These are phyloP conservation scores for Adoxophyes honmai DNA, from an alignment of 1,140 invertebrate genomes.

Conservation along the genomic window DNA sequence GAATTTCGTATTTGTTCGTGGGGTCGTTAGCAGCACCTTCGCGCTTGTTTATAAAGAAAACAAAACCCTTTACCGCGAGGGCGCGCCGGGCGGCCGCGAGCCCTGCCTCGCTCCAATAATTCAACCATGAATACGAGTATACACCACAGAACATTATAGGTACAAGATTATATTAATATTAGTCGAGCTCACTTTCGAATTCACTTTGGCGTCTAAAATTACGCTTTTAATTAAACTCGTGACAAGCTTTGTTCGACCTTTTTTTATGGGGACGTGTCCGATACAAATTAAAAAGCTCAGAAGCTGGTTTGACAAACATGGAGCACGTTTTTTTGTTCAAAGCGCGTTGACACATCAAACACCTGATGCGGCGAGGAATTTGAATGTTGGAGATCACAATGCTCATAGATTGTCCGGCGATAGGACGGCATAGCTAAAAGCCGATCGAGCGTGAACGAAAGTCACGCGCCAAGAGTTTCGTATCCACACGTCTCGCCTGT, in stretches of 20 bases:
- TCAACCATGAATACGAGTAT: conserved; percentile 26
- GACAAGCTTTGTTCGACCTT: neutral
- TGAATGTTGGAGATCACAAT: conserved; percentile 45
- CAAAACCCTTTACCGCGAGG: conserved; percentile 58
- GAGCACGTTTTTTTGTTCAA: neutral
- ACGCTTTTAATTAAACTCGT: conserved; percentile 2
- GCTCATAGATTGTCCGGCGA: conserved; percentile 45
- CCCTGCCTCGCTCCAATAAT: conserved; percentile 37
- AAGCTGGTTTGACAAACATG: neutral
- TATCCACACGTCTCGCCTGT: conserved; percentile 47
- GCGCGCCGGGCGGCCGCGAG: conserved; percentile 29
- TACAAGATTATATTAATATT: conserved; percentile 1
- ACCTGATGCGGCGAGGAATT: conserved; percentile 29
- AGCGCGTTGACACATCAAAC: neutral
- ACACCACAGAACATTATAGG: neutral
- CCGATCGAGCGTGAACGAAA: conserved; percentile 64
- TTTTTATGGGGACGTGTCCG: neutral
- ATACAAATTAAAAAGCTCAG: neutral
- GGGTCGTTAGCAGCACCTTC: conserved; percentile 72
- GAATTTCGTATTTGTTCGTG: conserved; percentile 75
- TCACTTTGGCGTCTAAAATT: neutral
- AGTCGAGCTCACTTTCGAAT: neutral
- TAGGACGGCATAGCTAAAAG: conserved; percentile 53
- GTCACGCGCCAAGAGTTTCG: conserved; percentile 68
- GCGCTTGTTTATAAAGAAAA: conserved; percentile 73